Evolutionary conservation across 2,113 vertebrate species (phyloP).

Genomic region (Anthoscopus minutus): DNA sequence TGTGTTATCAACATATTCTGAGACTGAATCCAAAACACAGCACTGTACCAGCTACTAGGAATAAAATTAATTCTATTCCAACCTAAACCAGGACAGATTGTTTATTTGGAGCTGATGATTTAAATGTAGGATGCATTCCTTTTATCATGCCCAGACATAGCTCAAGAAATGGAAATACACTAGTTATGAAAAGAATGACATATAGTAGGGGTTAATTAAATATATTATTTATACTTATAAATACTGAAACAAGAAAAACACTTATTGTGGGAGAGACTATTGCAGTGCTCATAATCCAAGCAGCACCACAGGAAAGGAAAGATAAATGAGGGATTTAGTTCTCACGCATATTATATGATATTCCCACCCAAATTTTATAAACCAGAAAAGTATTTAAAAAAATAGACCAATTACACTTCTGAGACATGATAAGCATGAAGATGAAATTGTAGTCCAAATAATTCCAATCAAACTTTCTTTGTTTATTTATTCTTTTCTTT

Average conservation of each 20-base stretch:
- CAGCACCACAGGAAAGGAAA: not conserved
- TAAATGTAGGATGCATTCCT: not conserved
- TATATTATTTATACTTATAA: not conserved
- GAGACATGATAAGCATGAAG: not conserved
- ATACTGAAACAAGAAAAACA: not conserved
- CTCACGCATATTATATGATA: not conserved
- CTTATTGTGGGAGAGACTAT: not conserved
- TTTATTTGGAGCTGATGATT: not conserved
- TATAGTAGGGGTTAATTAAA: not conserved
- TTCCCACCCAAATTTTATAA: not conserved
- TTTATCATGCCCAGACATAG: not conserved
- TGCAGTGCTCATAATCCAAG: not conserved
- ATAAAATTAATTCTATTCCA: not conserved
- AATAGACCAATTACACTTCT: not conserved
- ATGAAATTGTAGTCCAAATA: not conserved
- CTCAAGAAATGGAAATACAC: not conserved
- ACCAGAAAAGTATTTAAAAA: not conserved
- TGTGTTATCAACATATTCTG: not conserved
- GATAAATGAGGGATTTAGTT: not conserved
- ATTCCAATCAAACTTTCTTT: not conserved
- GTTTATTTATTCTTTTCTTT: not conserved
- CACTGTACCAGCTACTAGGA: not conserved
- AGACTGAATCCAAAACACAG: not conserved
- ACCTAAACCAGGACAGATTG: not conserved
- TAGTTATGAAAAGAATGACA: not conserved